Evolutionary conservation across 2,888 invertebrate species (phyloP).

Genomic region (Ctena decussata): DNA sequence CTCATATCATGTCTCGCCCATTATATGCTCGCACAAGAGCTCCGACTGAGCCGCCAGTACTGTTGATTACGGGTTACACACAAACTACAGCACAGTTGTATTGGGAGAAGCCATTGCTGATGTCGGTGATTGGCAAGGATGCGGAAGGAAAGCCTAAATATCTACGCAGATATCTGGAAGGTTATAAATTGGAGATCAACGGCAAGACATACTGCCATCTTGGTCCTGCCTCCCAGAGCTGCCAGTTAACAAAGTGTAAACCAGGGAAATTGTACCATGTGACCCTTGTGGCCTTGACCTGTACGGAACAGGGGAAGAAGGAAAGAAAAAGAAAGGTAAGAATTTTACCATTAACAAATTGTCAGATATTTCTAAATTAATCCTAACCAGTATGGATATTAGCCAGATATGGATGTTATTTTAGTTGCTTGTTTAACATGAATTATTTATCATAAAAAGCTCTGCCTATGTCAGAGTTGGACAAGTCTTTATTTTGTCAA

Average conservation of each 20-base stretch:
- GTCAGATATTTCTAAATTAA: too few relatives aligned
- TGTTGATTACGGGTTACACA: constrained; percentile 83
- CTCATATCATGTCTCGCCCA: constrained; percentile 84
- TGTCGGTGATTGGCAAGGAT: constrained; percentile 82
- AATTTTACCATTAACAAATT: too few relatives aligned
- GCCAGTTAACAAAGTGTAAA: constrained; percentile 86
- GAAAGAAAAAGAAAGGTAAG: constrained; percentile 79
- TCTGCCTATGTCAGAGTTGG: too few relatives aligned
- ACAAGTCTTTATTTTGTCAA: too few relatives aligned
- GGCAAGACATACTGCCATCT: constrained; percentile 85
- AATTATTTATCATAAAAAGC: too few relatives aligned
- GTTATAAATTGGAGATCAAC: constrained; percentile 86
- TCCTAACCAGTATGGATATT: too few relatives aligned
- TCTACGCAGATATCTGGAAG: constrained; percentile 84
- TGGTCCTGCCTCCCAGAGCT: constrained; percentile 84
- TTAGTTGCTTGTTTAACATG: too few relatives aligned
- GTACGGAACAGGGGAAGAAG: constrained; percentile 84
- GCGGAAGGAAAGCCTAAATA: constrained; percentile 82
- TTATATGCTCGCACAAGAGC: constrained; percentile 84
- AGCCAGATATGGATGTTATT: too few relatives aligned
- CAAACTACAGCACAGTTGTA: constrained; percentile 83
- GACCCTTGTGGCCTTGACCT: constrained; percentile 85
- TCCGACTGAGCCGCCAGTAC: constrained; percentile 84
- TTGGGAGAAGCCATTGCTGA: constrained; percentile 86
- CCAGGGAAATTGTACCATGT: constrained; percentile 85